Conservation (phyloP, 2,113 vertebrate species). For the Pterocles burchelli region DNA sequence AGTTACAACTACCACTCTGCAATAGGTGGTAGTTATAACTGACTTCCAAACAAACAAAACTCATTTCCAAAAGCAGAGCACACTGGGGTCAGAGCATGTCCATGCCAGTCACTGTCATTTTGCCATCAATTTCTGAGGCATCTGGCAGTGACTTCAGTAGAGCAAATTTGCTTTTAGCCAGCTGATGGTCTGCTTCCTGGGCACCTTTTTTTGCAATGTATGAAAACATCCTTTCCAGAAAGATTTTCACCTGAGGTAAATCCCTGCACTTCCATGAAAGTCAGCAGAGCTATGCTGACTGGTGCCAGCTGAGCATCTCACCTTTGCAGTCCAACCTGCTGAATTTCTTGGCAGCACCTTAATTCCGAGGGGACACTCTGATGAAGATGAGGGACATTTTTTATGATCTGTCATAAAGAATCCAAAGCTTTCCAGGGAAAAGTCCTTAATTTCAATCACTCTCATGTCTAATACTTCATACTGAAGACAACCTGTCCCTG, state of each 20-base stretch:
- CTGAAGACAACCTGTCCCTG: not conserved
- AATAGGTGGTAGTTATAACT: not conserved
- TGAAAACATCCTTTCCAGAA: not conserved
- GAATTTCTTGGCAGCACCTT: not conserved
- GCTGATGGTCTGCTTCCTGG: not conserved
- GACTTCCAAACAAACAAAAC: not conserved
- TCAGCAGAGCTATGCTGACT: not conserved
- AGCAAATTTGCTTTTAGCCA: not conserved
- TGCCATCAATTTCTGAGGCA: not conserved
- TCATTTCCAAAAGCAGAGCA: not conserved
- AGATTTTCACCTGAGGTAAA: not conserved
- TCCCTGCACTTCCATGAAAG: not conserved
- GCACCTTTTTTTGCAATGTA: not conserved
- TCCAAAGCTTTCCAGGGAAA: slow-evolving; percentile 22
- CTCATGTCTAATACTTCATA: not conserved
- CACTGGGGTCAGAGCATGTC: rapidly evolving
- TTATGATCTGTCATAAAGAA: not conserved
- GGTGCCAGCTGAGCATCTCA: not conserved
- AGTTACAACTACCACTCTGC: not conserved
- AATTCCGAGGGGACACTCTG: not conserved
- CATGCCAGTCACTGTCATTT: not conserved
- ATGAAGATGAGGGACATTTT: not conserved
- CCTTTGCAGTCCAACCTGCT: not conserved
- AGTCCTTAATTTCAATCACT: not conserved
- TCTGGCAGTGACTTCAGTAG: not conserved